A percentile compares a stretch with the other conserved stretches of the same genome.
phyloP scores from a whole-genome alignment of 2,888 invertebrate genomes.

The Oligia fasciuncula region DNA sequence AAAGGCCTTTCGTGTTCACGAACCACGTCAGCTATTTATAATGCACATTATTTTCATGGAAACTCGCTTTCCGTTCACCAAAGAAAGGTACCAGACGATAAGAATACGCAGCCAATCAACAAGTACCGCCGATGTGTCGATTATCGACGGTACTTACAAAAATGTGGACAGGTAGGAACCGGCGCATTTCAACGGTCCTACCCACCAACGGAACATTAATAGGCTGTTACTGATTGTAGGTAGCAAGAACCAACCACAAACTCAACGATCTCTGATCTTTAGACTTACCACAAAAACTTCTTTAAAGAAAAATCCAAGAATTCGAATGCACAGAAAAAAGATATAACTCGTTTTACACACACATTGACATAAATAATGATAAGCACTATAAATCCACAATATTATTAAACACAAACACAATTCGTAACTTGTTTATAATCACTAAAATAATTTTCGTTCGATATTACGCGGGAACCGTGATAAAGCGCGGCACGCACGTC shows the following conservation, averaged over 20 bases:
- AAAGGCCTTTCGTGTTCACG: slow-evolving; percentile 1
- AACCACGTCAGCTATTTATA: slow-evolving; percentile 23
- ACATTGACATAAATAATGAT: slow-evolving; percentile 73
- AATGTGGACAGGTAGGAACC: slow-evolving; percentile 54
- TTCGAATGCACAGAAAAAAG: slow-evolving; percentile 76
- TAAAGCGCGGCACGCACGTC: slow-evolving; percentile 71
- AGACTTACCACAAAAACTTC: slow-evolving; percentile 84
- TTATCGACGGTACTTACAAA: slow-evolving; percentile 54
- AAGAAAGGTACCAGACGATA: slow-evolving; percentile 42
- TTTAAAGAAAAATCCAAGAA: slow-evolving; percentile 82
- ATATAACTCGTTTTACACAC: slow-evolving; percentile 81
- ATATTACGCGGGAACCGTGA: slow-evolving; percentile 77
- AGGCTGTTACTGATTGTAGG: slow-evolving; percentile 44
- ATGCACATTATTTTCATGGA: slow-evolving; percentile 37
- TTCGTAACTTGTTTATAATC: slow-evolving; percentile 74
- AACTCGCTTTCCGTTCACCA: slow-evolving; percentile 40
- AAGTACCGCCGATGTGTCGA: slow-evolving; percentile 47
- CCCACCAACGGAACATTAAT: slow-evolving; percentile 60
- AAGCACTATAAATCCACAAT: slow-evolving; percentile 73
- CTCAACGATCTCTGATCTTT: slow-evolving; percentile 68
- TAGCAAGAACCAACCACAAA: slow-evolving; percentile 40
- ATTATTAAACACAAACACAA: slow-evolving; percentile 70
- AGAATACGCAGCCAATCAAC: slow-evolving; percentile 41
- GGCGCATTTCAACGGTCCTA: slow-evolving; percentile 39
- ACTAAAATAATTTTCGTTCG: slow-evolving; percentile 74